These are phyloP conservation scores for Trachelus tabidus DNA, from an alignment of 2,888 invertebrate species.

Conservation along the genomic window DNA sequence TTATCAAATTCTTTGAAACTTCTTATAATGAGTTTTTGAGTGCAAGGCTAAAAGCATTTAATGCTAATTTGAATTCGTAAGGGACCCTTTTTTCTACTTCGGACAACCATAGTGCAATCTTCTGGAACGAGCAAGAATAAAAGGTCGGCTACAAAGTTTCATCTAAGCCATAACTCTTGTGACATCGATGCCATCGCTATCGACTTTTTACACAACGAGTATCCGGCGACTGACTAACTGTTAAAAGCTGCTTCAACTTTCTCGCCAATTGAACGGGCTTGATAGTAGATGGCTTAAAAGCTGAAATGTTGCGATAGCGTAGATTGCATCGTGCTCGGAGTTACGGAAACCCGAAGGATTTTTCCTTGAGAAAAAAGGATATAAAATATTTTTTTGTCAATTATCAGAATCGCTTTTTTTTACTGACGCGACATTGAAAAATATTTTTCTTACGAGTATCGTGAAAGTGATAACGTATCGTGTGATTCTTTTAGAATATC, in stretches of 20 bases:
- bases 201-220: conserved; percentile 2
- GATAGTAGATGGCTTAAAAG: background rate
- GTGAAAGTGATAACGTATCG: background rate
- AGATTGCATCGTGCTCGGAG: background rate
- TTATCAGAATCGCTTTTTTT: background rate
- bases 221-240: background rate
- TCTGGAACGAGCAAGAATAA: background rate
- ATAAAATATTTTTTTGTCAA: background rate
- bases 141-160: background rate
- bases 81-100: background rate
- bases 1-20: background rate
- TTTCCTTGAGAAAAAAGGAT: background rate
- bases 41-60: background rate
- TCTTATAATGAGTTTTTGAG: background rate
- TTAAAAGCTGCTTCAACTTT: background rate
- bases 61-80: background rate
- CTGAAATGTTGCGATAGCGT: background rate
- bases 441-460: background rate
- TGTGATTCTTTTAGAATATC: too few relatives aligned
- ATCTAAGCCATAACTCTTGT: background rate
- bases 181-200: background rate
- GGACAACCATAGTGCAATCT: background rate
- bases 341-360: background rate
- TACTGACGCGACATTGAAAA: background rate
- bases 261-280: background rate